Base-by-base conservation (phyloP, 2,797 vertebrate species). In the Amniataba percoides region DNA sequence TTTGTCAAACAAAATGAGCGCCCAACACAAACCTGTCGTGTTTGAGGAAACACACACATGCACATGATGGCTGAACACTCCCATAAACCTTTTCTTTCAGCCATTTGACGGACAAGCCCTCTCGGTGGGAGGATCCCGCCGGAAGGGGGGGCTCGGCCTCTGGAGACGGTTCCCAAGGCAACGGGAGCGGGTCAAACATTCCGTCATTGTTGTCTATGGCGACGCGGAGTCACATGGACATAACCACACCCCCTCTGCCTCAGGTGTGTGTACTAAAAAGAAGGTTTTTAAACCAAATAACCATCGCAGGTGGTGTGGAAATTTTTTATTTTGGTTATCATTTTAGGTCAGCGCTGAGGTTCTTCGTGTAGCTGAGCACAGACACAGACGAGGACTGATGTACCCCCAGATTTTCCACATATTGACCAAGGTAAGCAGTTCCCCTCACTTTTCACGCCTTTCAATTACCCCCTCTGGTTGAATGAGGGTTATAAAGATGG, bases 381-480 rank as follows among this genome's bases (percentile, higher is more conserved):
- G 97, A 93, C 97, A 98, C 89, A 92, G 96, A 75, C 94, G 96
- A 89, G 97, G 97, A 91, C 95, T 98, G 74, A 98, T 98, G 97
- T 98, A 97, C 86, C 97, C 97, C 34, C 96, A 96, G 93, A 98
- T 98, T 87, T 98, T 96, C 92, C 97, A 98, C 73, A 96, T 98
- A 85, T 94, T 98, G 85, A 98, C 97, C 78, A 98, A 97, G 96
- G 92, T 94, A 74, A 64, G 65, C 12, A 0, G 0, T 6, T 67
- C 25, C 19, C n/a, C 2, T 16, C 23, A 9, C 10, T 5, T 53
- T 14, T 49, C 56, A 58, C n/a, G 11, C 13, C 6, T 18, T n/a
- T 6, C 7, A 8, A 3, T 56, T 15, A 11, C 43, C 31, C 34
- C 19, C 2, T 52, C 16, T 5, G 4, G 5, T 67, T 62, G 25